Evolutionary conservation across 2,888 invertebrate species (phyloP).

Genomic region (Reticulitermes lucifugus): DNA sequence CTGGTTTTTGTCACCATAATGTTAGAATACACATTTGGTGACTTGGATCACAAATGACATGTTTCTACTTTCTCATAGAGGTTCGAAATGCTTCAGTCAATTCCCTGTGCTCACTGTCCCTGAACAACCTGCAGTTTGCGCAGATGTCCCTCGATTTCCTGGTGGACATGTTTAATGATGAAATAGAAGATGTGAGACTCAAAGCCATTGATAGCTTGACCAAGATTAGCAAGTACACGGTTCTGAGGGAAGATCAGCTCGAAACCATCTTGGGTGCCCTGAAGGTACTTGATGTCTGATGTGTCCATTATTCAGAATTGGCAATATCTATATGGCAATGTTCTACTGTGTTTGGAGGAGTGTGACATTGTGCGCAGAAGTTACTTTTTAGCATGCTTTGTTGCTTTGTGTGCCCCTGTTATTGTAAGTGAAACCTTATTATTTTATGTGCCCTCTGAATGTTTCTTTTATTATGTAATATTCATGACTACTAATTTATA

Average conservation of each 20-base stretch:
- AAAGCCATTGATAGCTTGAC: conserved; percentile 95
- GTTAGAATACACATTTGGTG: no score
- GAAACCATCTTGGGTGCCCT: conserved; percentile 95
- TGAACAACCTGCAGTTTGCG: conserved; percentile 87
- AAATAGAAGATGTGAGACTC: conserved; percentile 95
- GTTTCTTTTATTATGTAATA: no score
- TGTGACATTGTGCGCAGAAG: no score
- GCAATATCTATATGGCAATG: neutral
- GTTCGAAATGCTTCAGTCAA: conserved; percentile 95
- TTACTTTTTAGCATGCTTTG: no score
- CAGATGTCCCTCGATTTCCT: conserved; percentile 92
- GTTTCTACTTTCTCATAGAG: conserved; percentile 68
- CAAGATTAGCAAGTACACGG: conserved; percentile 88
- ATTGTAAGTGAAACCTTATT: no score
- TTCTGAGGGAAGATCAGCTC: conserved; percentile 93
- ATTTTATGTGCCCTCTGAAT: no score
- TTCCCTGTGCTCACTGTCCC: conserved; percentile 89
- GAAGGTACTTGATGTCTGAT: conserved; percentile 70
- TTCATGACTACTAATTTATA: no score
- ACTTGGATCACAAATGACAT: no score
- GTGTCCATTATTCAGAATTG: neutral
- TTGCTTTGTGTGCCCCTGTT: no score
- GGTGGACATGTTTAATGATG: conserved; percentile 99
- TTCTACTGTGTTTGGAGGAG: no score
- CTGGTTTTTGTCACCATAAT: neutral